Percentiles rank a stretch among this genome's conserved stretches.
phyloP scores from a whole-genome alignment of 1,140 invertebrate genomes.

The Kradibia gibbosae region DNA sequence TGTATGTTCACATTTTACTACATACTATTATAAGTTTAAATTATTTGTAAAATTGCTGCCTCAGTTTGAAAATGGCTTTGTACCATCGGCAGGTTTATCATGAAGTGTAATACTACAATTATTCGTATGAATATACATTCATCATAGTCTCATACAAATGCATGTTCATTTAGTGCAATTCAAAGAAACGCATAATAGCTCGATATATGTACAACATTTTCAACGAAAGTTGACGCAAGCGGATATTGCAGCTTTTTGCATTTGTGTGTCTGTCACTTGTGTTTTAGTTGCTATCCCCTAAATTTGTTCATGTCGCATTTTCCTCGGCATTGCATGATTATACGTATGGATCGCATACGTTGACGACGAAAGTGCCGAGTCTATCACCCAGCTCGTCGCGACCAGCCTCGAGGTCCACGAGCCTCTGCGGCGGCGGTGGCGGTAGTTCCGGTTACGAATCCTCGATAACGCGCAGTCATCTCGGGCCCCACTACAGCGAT shows the following conservation, averaged over 20 bases:
- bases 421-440: slow-evolving; percentile 65
- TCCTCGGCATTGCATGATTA: slow-evolving; percentile 69
- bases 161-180: neutral
- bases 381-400: slow-evolving; percentile 62
- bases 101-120: neutral
- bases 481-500: slow-evolving; percentile 67
- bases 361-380: slow-evolving; percentile 50
- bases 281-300: slow-evolving; percentile 70
- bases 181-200: neutral
- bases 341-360: slow-evolving; percentile 57
- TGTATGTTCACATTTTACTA: no score
- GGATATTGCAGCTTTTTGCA: neutral
- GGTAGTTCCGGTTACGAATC: slow-evolving; percentile 76
- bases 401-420: slow-evolving; percentile 69
- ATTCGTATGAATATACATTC: neutral
- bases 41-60: no score
- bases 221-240: neutral
- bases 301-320: slow-evolving; percentile 63
- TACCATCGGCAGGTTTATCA: no score
- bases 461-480: slow-evolving; percentile 66
- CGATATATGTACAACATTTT: neutral
- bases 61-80: no score
- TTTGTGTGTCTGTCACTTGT: slow-evolving; percentile 41
- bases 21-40: no score
- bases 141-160: neutral